phyloP scores from a whole-genome alignment of 2,113 vertebrate species.

The Himantopus leucocephalus region DNA sequence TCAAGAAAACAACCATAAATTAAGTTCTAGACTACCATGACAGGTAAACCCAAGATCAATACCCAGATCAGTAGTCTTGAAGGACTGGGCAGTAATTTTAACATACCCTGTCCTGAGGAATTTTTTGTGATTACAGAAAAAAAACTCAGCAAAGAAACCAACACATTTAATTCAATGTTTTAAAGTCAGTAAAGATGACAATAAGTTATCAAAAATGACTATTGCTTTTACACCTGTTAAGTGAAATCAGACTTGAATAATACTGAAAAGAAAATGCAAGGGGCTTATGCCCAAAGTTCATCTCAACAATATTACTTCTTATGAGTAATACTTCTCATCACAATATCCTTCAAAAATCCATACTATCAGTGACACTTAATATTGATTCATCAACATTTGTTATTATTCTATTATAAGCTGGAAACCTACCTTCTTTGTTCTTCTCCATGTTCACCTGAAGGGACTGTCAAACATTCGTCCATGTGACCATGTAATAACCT shows the following conservation, averaged over 20 bases:
- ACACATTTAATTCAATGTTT: background rate
- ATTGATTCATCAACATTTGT: background rate
- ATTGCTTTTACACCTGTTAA: background rate
- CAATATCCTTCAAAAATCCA: background rate
- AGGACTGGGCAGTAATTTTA: background rate
- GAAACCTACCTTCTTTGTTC: slow-evolving; percentile 88
- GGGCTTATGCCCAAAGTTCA: background rate
- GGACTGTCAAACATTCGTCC: slow-evolving; percentile 96
- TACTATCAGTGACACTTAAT: background rate
- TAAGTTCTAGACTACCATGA: background rate
- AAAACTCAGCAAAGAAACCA: background rate
- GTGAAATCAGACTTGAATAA: background rate
- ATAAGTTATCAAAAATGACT: background rate
- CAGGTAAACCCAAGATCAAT: background rate
- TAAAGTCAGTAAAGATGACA: background rate
- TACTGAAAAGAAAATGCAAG: background rate
- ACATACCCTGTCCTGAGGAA: background rate
- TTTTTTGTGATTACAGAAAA: background rate
- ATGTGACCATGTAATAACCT: slow-evolving; percentile 93
- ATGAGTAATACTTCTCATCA: background rate
- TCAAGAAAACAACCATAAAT: background rate
- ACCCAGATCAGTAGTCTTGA: background rate
- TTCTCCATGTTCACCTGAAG: slow-evolving; percentile 90
- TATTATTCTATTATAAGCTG: background rate
- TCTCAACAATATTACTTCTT: background rate